These are phyloP conservation scores for Camponotus pennsylvanicus DNA, from an alignment of 1,140 invertebrate species.

Conservation along the genomic window DNA sequence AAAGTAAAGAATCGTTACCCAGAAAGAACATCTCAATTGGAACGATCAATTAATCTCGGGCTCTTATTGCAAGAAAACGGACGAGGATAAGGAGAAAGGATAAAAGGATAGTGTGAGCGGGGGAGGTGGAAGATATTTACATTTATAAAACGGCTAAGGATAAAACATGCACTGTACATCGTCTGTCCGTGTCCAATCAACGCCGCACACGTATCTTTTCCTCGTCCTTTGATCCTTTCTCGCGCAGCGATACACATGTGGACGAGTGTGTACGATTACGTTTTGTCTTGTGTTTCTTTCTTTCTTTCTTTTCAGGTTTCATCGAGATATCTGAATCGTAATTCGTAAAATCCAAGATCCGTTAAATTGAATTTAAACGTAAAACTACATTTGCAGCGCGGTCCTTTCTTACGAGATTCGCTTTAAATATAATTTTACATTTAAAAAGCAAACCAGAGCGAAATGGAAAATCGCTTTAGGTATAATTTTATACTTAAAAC, in stretches of 20 bases:
- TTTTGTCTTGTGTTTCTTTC: conserved; percentile 45
- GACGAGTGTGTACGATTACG: conserved; percentile 60
- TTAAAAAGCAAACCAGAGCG: conserved; percentile 15
- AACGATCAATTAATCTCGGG: conserved; percentile 63
- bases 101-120: conserved; percentile 28
- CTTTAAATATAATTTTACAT: conserved; percentile 20
- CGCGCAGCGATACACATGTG: conserved; percentile 68
- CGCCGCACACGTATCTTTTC: conserved; percentile 66
- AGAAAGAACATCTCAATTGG: conserved; percentile 59
- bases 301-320: conserved; percentile 15
- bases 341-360: conserved; percentile 35
- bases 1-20: conserved; percentile 45
- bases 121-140: conserved; percentile 79
- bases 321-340: conserved; percentile 43
- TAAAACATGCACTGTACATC: conserved; percentile 84
- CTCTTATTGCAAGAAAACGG: conserved; percentile 53
- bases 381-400: conserved; percentile 14
- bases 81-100: conserved; percentile 11
- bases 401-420: neutral
- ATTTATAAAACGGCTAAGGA: conserved; percentile 83
- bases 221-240: conserved; percentile 60
- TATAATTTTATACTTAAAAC: conserved; percentile 22
- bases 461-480: neutral
- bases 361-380: conserved; percentile 19
- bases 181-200: conserved; percentile 75